Percentiles rank a stretch among this genome's conserved stretches.
phyloP scores from a whole-genome alignment of 64 coral and sea anemone genomes.

The Astreopora myriophthalma region DNA sequence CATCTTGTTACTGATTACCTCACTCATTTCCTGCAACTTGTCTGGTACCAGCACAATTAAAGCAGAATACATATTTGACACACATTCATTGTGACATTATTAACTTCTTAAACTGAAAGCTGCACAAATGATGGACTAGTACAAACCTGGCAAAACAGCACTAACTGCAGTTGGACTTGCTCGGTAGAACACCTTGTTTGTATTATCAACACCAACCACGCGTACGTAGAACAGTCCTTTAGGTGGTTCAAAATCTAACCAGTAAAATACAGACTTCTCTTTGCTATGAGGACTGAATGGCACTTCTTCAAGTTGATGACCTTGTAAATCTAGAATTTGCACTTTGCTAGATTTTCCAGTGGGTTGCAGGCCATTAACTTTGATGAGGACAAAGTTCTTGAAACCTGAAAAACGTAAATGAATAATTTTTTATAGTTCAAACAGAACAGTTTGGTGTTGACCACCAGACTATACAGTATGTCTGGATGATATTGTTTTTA shows the following conservation, averaged over 20 bases:
- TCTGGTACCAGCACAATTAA: too few relatives aligned
- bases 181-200: constrained; percentile 61
- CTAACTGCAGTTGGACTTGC: constrained; percentile 82
- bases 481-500: too few relatives aligned
- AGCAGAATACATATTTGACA: too few relatives aligned
- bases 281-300: constrained; percentile 16
- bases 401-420: constrained; percentile 73
- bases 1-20: too few relatives aligned
- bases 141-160: constrained; percentile 84
- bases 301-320: constrained; percentile 39
- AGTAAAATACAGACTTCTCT: constrained; percentile 75
- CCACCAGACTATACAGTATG: too few relatives aligned
- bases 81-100: too few relatives aligned
- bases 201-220: constrained; percentile 63
- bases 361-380: constrained; percentile 50
- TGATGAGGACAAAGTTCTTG: constrained; percentile 56
- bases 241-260: constrained; percentile 71
- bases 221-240: constrained; percentile 82
- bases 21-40: too few relatives aligned
- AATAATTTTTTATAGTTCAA: too few relatives aligned
- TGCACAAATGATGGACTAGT: background rate
- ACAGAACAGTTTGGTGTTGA: too few relatives aligned
- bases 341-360: constrained; percentile 52
- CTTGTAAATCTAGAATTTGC: constrained; percentile 68
- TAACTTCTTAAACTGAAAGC: too few relatives aligned